Conservation (phyloP, 2,888 invertebrate species). For the Nemoura dubitans region DNA sequence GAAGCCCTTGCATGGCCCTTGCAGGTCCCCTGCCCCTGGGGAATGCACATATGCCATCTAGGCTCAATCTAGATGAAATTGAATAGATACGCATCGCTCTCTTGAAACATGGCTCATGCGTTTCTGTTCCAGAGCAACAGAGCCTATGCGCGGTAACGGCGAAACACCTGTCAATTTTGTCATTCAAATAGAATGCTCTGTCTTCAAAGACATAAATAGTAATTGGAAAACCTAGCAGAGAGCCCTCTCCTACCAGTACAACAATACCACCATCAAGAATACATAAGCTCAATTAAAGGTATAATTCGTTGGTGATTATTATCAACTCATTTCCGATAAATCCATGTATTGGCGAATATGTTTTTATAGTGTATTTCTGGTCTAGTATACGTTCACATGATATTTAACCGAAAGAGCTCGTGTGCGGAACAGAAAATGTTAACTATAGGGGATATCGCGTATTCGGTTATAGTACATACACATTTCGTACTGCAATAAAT, state of each 20-base stretch:
- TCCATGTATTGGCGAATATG: too few relatives aligned
- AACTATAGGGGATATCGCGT: too few relatives aligned
- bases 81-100: background rate
- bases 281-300: too few relatives aligned
- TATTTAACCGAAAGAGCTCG: too few relatives aligned
- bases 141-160: background rate
- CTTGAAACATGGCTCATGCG: background rate
- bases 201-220: background rate
- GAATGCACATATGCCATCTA: background rate
- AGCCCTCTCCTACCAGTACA: too few relatives aligned
- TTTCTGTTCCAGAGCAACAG: background rate
- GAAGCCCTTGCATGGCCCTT: background rate
- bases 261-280: too few relatives aligned
- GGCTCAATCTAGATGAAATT: slow-evolving; percentile 4
- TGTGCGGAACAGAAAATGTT: too few relatives aligned
- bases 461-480: background rate
- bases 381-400: too few relatives aligned
- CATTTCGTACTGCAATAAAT: background rate
- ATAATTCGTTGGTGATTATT: too few relatives aligned
- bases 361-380: too few relatives aligned
- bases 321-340: too few relatives aligned
- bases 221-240: background rate
- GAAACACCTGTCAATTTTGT: background rate
- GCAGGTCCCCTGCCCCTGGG: background rate
- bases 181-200: slow-evolving; percentile 3